Evolutionary conservation across 2,113 vertebrate species (phyloP).

Genomic region (Trachemys scripta): DNA sequence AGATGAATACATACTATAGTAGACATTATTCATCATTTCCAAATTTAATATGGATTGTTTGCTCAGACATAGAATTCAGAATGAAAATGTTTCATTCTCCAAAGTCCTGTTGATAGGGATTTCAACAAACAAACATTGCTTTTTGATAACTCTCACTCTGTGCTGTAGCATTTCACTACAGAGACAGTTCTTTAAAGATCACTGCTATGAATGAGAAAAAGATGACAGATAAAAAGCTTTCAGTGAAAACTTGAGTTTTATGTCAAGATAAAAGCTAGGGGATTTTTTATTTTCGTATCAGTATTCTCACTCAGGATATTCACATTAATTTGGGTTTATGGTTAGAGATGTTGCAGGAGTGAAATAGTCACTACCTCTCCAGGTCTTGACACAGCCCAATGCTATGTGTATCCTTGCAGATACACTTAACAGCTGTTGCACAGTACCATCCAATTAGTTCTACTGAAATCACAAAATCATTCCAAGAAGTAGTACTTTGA

Average conservation of each 20-base stretch:
- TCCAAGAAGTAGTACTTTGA: background rate
- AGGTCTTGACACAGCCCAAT: background rate
- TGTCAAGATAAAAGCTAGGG: constrained; percentile 43
- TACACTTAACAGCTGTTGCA: background rate
- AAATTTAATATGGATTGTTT: constrained; percentile 59
- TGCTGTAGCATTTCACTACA: constrained; percentile 32
- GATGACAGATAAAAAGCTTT: constrained; percentile 56
- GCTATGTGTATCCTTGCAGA: background rate
- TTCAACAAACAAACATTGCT: constrained; percentile 60
- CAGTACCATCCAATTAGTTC: background rate
- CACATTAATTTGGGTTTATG: constrained; percentile 22
- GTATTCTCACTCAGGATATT: background rate
- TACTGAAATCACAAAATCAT: background rate
- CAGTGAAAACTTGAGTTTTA: constrained; percentile 51
- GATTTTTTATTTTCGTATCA: constrained; percentile 44
- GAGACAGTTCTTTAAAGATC: constrained; percentile 51
- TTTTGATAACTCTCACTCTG: constrained; percentile 54
- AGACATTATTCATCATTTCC: constrained; percentile 36
- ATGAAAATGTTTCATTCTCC: constrained; percentile 53
- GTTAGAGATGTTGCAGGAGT: background rate
- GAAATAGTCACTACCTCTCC: constrained; percentile 20
- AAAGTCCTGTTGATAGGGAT: constrained; percentile 51
- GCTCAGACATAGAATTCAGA: constrained; percentile 49
- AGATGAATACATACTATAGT: constrained; percentile 54
- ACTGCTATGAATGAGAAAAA: constrained; percentile 44